These are phyloP conservation scores for Hylia prasina DNA, from an alignment of 2,113 vertebrate genomes.

Conservation along the genomic window DNA sequence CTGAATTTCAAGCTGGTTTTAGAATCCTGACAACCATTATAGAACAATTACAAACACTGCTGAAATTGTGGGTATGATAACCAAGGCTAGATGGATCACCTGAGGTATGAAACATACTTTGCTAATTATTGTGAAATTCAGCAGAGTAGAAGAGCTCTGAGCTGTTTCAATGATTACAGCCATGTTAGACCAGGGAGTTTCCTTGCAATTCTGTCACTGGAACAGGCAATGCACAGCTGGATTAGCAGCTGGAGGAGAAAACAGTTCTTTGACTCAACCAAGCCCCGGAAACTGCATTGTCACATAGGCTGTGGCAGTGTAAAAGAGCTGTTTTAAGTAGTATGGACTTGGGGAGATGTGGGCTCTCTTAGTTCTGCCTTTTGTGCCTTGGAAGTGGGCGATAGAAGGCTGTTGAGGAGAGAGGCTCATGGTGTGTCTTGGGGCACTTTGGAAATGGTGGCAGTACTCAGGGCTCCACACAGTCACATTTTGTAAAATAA, in stretches of 20 bases:
- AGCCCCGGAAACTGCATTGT: neutral
- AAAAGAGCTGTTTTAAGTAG: neutral
- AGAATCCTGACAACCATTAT: neutral
- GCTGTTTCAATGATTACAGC: neutral
- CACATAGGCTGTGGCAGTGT: neutral
- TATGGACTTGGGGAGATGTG: accelerated
- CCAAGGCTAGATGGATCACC: neutral
- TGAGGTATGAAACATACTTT: neutral
- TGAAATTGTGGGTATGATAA: neutral
- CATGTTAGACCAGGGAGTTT: neutral
- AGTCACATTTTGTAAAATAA: neutral
- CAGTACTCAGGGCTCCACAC: neutral
- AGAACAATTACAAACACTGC: neutral
- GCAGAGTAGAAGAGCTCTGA: neutral
- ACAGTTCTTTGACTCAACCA: neutral
- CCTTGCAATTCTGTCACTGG: neutral
- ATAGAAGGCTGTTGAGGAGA: neutral
- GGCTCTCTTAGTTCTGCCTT: neutral
- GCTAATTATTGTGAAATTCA: neutral
- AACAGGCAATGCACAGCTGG: neutral
- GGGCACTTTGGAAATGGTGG: neutral
- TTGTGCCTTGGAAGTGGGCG: neutral
- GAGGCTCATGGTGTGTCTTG: neutral
- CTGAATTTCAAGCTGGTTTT: neutral
- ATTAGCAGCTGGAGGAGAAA: neutral